Base-by-base conservation (phyloP, 2,113 vertebrate genomes). In the Microtus ochrogaster region DNA sequence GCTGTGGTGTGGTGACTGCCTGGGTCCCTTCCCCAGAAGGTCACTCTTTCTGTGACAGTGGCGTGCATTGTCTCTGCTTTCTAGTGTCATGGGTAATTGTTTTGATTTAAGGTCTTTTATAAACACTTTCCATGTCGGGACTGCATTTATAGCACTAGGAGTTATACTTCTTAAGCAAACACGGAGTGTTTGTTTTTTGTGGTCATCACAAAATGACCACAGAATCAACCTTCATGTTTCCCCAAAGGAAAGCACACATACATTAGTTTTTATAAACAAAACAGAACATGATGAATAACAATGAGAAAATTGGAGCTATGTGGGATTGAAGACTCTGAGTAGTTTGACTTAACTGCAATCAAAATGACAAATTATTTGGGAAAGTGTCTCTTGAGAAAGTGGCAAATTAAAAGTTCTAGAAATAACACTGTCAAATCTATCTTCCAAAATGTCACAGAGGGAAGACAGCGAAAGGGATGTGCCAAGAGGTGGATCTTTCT, bases 361-460 rank as follows among this genome's bases (percentile, higher is more conserved):
- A 39, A 92, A 90, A 81, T 21, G 81, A 84, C 58, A 73, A 49
- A 86, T 68, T 26, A 81, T 82, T 89, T 79, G 89, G 52, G 44
- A 78, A 90, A 68, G 13, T 44, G 7, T 61, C 79, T 81, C 36
- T 4, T 26, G 33, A 79, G 55, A 74, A 52, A 17, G 16, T 26
- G 66, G 39, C 73, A 68, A 11, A 30, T 36, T 66, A 89, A 47
- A 81, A 74, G 72, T 49, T 85, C 85, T 44, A 36, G 63, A 73
- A 61, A 39, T 83, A 63, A 55, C 36, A 49, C 11, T 91, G 49
- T 73, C 39, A 94, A 76, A 70, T 73, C 5, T 39, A 22, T 66
- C 81, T 63, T 63, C 58, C 81, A 83, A 41, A 39, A 41, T 63
- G 81, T 44, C 58, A 41, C 22, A 83, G 58, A 84, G 39, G 19